Base-by-base conservation (phyloP, 2,797 vertebrate genomes). In the Prionace glauca region DNA sequence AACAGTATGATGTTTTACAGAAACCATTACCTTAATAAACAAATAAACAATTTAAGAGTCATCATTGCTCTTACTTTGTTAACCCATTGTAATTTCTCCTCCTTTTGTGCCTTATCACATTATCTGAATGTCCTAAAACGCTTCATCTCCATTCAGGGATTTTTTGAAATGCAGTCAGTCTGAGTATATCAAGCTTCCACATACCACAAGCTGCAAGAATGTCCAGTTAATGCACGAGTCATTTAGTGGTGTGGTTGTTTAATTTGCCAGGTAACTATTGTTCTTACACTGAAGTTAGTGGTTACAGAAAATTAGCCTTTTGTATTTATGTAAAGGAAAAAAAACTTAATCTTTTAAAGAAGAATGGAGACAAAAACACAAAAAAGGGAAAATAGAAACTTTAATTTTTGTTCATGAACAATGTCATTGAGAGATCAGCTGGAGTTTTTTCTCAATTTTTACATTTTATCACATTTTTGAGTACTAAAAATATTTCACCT, bases 401-500 rank as follows among this genome's bases (percentile, higher is more conserved):
- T 92, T 69, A 92, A 69, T 92, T 67, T 92, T 92, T 67, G 36
- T 24, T n/a, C 26, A 41, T 84, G 62, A 92, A 36, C n/a, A 41
- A 69, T 69, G n/a, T 69, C n/a, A 11, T 67, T 92, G 90, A 36
- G 90, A 69, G 32, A 26, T 92, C 22, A 84, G 41, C 41, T 84
- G 41, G 60, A 67, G 1, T 92, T 69, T 67, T 9, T 88, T 22
- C 65, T 36, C 22, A 69, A 69, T 41, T 67, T 67, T 92, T 69
- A 92, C 65, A 92, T 92, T 92, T 69, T 36, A 69, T 67, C 90
- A 92, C 20, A 92, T 92, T 36, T 69, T 92, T 65, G 67, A 20
- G n/a, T 36, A 62, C 60, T 90, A 90, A 62, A n/a, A 60, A 90
- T 26, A 69, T 92, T 69, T 69, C 90, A 92, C 3, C 36, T 92